Conservation (phyloP, 2,113 vertebrate genomes). For the Cariama cristata region DNA sequence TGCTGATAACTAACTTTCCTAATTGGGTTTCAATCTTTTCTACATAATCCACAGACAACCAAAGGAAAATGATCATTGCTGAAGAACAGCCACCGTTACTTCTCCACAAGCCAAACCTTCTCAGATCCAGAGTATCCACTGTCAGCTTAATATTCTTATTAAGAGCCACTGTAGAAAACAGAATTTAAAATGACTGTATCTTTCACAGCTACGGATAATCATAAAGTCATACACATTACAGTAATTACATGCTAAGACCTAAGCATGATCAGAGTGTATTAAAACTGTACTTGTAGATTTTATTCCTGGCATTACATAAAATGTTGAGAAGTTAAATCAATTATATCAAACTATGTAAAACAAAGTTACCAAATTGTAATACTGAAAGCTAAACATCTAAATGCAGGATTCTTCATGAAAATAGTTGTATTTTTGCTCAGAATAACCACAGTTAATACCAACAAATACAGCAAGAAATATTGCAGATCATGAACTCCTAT, state of each 20-base stretch:
- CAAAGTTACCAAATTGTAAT: neutral
- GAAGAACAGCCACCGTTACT: conserved; percentile 29
- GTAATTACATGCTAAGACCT: neutral
- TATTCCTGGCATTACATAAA: neutral
- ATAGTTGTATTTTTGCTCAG: neutral
- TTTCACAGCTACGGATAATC: neutral
- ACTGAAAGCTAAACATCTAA: neutral
- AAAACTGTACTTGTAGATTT: neutral
- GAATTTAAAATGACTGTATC: neutral
- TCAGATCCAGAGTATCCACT: conserved; percentile 77
- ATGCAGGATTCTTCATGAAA: neutral
- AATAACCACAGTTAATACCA: neutral
- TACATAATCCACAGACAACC: conserved; percentile 79
- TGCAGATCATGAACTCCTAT: neutral
- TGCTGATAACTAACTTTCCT: conserved; percentile 51
- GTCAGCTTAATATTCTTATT: conserved; percentile 67
- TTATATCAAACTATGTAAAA: neutral
- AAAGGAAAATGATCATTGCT: conserved; percentile 80
- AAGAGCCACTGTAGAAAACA: conserved; percentile 67
- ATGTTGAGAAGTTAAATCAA: neutral
- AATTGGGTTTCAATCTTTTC: conserved; percentile 72
- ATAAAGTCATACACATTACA: neutral
- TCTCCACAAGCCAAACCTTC: conserved; percentile 79
- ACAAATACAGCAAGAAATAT: neutral
- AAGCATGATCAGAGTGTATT: neutral